Conservation (phyloP, 2,113 vertebrate genomes). For the Gavialis gangeticus region DNA sequence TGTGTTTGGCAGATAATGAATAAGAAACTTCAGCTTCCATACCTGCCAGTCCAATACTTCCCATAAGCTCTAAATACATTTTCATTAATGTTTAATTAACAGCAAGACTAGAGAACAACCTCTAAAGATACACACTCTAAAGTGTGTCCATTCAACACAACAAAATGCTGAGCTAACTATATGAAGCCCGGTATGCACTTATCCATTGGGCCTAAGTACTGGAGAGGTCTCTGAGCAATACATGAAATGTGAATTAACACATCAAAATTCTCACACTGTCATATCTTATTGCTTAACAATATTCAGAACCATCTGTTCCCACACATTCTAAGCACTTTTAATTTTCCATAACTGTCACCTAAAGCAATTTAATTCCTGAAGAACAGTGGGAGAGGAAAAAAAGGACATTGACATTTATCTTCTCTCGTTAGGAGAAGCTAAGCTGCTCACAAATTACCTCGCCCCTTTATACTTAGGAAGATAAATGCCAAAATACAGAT, state of each 20-base stretch:
- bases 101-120: background rate
- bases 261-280: background rate
- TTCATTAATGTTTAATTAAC: background rate
- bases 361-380: background rate
- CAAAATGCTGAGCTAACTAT: fast-evolving
- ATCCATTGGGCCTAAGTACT: fast-evolving
- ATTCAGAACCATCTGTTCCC: background rate
- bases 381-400: background rate
- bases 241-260: background rate
- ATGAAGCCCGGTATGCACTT: fast-evolving
- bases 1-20: background rate
- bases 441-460: fast-evolving
- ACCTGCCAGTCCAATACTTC: background rate
- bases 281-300: background rate
- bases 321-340: background rate
- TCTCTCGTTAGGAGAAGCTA: background rate
- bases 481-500: fast-evolving
- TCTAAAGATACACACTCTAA: fast-evolving
- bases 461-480: fast-evolving
- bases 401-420: background rate
- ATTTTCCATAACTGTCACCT: slow-evolving; percentile 6
- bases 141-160: fast-evolving
- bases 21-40: background rate
- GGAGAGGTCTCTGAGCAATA: background rate
- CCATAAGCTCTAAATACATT: background rate